Base-by-base conservation (phyloP, 2,797 vertebrate genomes). In the Paedocypris micromegethes region DNA sequence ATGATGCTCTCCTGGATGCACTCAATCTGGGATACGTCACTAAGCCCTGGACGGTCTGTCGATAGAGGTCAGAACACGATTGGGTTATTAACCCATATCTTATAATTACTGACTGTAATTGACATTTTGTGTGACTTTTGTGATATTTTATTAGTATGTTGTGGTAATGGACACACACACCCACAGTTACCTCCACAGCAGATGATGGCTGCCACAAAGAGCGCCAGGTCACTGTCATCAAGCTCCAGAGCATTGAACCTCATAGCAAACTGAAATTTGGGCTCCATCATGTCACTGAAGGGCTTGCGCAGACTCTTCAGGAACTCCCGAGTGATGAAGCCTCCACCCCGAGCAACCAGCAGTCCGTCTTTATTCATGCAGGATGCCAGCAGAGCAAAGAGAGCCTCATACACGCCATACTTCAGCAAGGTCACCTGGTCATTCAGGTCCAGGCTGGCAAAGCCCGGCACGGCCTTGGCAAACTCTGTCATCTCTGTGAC, bases 321-420 rank as follows among this genome's bases (percentile, higher is more conserved):
- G 83, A 98, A 98, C 79, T 98, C 96, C 0, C 96, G 88, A 0
- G 96, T 98, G 78, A 98, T 93, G 70, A 98, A 98, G 47, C 95
- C 94, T 39, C 83, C 88, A 0, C 94, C 95, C 0, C 90, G 92
- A 0, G 94, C 94, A 2, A 98, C 92, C 62, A 98, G 85, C 86
- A 98, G 90, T 37, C 96, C 96, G 0, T 98, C 96, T 76, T 98
- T 98, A 86, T 98, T 98, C 95, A 98, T 98, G 72, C 94, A 90
- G 1, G 96, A 97, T 0, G 94, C 92, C 83, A 97, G 77, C 83
- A 98, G 93, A 1, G 95, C 90, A 76, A 98, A 98, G 59, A 98
- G 92, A 68, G 94, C 94, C 83, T 98, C 96, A 0, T 98, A 92
- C 6, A 98, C 95, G 0, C 94, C 96, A 0, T 98, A 98, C 72